Percentiles rank a stretch among this genome's conserved stretches.
phyloP scores from a whole-genome alignment of 2,113 vertebrate species.

The Bujurquina vittata region DNA sequence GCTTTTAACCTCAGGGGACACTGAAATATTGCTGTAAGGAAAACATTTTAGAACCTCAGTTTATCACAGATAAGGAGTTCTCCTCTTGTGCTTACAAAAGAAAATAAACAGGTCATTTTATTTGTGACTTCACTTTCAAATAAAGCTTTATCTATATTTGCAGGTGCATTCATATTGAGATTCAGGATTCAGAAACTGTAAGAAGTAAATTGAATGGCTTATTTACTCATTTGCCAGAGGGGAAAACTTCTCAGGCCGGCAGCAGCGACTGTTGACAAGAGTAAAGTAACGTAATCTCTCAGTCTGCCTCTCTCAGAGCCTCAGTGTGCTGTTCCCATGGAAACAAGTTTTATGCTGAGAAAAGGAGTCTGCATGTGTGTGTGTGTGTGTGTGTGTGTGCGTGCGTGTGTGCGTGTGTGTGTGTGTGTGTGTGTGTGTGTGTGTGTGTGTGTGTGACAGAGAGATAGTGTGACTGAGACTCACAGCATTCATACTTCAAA shows the following conservation, averaged over 20 bases:
- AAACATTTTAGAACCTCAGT: neutral
- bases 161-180: neutral
- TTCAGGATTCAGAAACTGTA: neutral
- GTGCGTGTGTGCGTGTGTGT: neutral
- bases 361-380: neutral
- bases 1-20: neutral
- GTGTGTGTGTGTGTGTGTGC: neutral
- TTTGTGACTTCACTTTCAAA: neutral
- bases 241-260: neutral
- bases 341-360: conserved; percentile 28
- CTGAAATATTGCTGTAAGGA: neutral
- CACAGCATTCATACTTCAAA: conserved; percentile 11
- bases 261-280: neutral
- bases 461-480: neutral
- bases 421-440: neutral
- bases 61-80: neutral
- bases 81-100: neutral
- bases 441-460: neutral
- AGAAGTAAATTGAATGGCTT: neutral
- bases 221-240: neutral
- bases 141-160: neutral
- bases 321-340: conserved; percentile 60
- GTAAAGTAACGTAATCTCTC: neutral
- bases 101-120: neutral
- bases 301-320: neutral